Percentiles rank a stretch among this genome's conserved stretches.
Conservation (phyloP, 1,140 invertebrate genomes). For the Macrosteles quadrilineatus region DNA sequence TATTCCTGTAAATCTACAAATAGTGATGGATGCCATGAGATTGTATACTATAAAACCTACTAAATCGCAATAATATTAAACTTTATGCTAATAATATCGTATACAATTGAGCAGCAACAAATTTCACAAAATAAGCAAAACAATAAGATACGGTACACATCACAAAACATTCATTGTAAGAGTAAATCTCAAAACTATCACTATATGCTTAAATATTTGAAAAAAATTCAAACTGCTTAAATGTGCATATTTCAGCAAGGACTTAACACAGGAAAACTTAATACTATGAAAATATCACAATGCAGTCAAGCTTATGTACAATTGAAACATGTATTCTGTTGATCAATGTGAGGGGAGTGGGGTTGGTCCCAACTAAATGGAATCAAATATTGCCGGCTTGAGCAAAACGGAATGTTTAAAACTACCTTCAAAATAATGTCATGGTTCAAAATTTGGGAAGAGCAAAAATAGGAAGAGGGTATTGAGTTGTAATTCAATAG, state of each 20-base stretch:
- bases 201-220: not conserved
- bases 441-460: too few relatives aligned
- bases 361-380: constrained; percentile 9
- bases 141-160: too few relatives aligned
- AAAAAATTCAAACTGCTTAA: too few relatives aligned
- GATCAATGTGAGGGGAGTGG: not conserved
- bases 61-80: too few relatives aligned
- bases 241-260: not conserved
- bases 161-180: not conserved
- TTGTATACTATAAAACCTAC: too few relatives aligned
- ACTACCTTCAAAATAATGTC: not conserved
- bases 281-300: constrained; percentile 14
- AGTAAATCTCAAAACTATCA: not conserved
- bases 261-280: not conserved
- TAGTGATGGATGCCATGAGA: too few relatives aligned
- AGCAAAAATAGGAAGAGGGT: too few relatives aligned
- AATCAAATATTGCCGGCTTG: constrained; percentile 13
- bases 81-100: too few relatives aligned
- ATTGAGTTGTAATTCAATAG: too few relatives aligned
- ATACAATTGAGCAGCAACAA: too few relatives aligned
- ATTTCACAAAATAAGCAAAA: too few relatives aligned
- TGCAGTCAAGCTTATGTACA: constrained; percentile 1
- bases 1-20: not conserved
- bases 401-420: not conserved
- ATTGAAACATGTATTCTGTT: too few relatives aligned